These are phyloP conservation scores for Lordiphosa mommai DNA, from an alignment of 1,140 invertebrate genomes.

Conservation along the genomic window DNA sequence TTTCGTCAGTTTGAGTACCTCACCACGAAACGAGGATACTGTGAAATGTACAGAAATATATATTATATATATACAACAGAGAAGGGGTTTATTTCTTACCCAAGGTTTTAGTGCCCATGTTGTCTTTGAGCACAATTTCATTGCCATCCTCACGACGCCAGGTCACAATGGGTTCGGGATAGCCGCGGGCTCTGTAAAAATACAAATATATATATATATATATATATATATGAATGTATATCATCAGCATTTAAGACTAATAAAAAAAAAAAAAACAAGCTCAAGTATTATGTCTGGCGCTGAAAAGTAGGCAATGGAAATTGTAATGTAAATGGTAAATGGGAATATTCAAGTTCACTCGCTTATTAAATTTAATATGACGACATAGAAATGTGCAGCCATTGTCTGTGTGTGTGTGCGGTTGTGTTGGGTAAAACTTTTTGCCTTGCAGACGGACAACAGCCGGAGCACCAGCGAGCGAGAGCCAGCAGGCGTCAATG, in stretches of 20 bases:
- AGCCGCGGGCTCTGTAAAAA: constrained; percentile 85
- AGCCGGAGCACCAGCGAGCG: constrained; percentile 9
- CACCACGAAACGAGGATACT: constrained; percentile 85
- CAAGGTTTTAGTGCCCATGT: constrained; percentile 83
- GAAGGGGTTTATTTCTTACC: constrained; percentile 79
- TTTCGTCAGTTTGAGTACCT: constrained; percentile 88
- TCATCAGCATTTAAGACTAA: constrained; percentile 6
- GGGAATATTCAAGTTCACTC: constrained; percentile 49
- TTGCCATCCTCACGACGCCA: constrained; percentile 92
- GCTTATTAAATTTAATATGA: constrained; percentile 60
- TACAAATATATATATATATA: background rate
- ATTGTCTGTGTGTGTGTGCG: background rate
- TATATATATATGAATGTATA: constrained; percentile 2
- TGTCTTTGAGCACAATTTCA: constrained; percentile 88
- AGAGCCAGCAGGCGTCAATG: constrained; percentile 35
- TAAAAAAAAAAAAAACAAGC: background rate
- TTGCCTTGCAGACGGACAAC: constrained; percentile 12
- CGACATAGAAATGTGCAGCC: constrained; percentile 9
- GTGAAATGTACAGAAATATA: constrained; percentile 1
- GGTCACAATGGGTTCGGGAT: constrained; percentile 89
- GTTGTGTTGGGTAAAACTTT: constrained; percentile 26
- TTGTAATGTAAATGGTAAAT: constrained; percentile 13
- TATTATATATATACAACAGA: background rate
- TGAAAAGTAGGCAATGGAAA: constrained; percentile 17
- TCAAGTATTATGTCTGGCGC: background rate